phyloP scores from a whole-genome alignment of 2,113 vertebrate species.

The Coptodon rendalli region DNA sequence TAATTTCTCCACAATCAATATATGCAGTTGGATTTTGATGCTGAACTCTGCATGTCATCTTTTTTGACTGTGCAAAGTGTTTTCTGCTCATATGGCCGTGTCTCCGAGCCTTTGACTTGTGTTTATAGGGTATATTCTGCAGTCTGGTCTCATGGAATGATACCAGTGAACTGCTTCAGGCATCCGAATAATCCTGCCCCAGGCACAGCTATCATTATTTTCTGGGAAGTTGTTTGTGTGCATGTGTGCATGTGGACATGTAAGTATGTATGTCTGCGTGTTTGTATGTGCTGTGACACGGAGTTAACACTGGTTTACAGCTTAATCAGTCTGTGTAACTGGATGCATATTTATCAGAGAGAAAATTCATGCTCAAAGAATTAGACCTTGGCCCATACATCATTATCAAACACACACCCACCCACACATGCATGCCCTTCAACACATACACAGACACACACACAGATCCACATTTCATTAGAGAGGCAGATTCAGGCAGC shows the following conservation, averaged over 20 bases:
- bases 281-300: constrained; percentile 48
- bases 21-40: neutral
- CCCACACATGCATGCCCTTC: neutral
- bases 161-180: constrained; percentile 46
- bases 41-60: neutral
- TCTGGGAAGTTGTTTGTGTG: constrained; percentile 7
- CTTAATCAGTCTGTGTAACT: constrained; percentile 68
- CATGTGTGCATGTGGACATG: neutral
- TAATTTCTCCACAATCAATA: neutral
- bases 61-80: neutral
- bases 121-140: constrained; percentile 18
- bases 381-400: constrained; percentile 57
- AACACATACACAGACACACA: constrained; percentile 16
- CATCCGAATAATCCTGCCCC: constrained; percentile 48
- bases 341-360: constrained; percentile 69
- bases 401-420: constrained; percentile 44
- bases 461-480: constrained; percentile 61
- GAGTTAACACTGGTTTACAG: constrained; percentile 66
- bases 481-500: constrained; percentile 62
- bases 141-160: constrained; percentile 41
- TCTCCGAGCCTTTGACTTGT: neutral
- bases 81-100: constrained; percentile 2
- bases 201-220: constrained; percentile 47
- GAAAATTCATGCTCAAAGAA: constrained; percentile 64
- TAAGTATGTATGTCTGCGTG: constrained; percentile 6